Percentiles rank a stretch among this genome's conserved stretches.
Conservation (phyloP, 2,113 vertebrate genomes). For the Aegithalos caudatus region DNA sequence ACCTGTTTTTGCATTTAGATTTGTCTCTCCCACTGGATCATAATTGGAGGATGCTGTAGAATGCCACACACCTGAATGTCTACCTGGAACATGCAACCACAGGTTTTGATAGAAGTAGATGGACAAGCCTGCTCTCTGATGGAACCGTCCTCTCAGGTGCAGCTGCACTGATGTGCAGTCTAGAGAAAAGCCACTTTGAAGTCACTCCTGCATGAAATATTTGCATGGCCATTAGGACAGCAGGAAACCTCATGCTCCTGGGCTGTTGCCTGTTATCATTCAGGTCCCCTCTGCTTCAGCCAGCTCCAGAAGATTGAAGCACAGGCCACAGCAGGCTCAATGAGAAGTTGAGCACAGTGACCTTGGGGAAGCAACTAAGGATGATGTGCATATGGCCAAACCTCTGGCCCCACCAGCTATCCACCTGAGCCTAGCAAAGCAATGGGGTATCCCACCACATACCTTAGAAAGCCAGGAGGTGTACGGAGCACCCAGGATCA, state of each 20-base stretch:
- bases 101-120: neutral
- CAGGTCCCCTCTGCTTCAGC: neutral
- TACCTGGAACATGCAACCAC: neutral
- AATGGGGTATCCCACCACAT: neutral
- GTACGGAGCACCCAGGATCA: neutral
- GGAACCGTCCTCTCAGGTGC: neutral
- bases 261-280: neutral
- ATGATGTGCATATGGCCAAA: neutral
- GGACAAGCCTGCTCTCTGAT: neutral
- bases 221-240: neutral
- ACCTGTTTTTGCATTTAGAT: neutral
- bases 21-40: neutral
- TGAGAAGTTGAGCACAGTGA: neutral
- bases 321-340: neutral
- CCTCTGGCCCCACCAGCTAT: neutral
- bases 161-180: neutral
- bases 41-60: neutral
- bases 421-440: neutral
- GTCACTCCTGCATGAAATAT: neutral
- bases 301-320: neutral
- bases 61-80: neutral
- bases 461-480: neutral
- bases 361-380: neutral
- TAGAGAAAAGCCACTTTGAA: neutral
- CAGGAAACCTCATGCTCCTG: neutral